A percentile compares a stretch with the other conserved stretches of the same genome.
phyloP scores from a whole-genome alignment of 2,888 invertebrate species.

The Drosophila ezoana region DNA sequence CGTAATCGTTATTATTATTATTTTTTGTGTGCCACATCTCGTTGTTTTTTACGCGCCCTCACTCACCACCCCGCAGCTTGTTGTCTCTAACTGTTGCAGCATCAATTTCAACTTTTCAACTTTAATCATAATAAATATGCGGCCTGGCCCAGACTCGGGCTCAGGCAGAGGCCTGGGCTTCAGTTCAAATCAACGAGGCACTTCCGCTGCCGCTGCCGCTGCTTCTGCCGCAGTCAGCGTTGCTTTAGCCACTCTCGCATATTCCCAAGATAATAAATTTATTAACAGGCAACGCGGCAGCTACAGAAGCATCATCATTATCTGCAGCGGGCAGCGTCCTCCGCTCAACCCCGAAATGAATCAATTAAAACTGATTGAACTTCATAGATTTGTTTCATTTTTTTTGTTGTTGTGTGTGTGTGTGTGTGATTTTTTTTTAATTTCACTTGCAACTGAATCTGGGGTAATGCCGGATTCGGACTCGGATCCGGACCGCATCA shows the following conservation, averaged over 20 bases:
- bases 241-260: slow-evolving; percentile 34
- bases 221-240: slow-evolving; percentile 1
- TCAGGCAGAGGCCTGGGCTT: slow-evolving; percentile 39
- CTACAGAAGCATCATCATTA: slow-evolving; percentile 63
- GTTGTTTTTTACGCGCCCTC: not conserved
- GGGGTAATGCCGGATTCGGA: slow-evolving; percentile 63
- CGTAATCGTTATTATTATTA: slow-evolving; percentile 25
- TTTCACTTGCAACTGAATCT: slow-evolving; percentile 48
- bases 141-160: slow-evolving; percentile 57
- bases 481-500: slow-evolving; percentile 48
- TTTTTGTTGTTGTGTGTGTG: not conserved
- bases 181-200: slow-evolving; percentile 76
- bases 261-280: slow-evolving; percentile 83
- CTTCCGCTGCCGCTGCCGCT: slow-evolving; percentile 53
- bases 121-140: slow-evolving; percentile 79
- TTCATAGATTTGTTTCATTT: slow-evolving; percentile 69
- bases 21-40: slow-evolving; percentile 1
- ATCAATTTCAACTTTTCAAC: slow-evolving; percentile 80
- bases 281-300: slow-evolving; percentile 65
- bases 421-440: not conserved
- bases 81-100: slow-evolving; percentile 48
- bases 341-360: slow-evolving; percentile 69
- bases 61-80: not conserved
- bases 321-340: slow-evolving; percentile 30
- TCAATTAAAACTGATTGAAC: slow-evolving; percentile 84